A percentile compares a stretch with the other conserved stretches of the same genome.
Evolutionary conservation across 2,888 invertebrate species (phyloP).

Genomic region (Drosophila borealis): DNA sequence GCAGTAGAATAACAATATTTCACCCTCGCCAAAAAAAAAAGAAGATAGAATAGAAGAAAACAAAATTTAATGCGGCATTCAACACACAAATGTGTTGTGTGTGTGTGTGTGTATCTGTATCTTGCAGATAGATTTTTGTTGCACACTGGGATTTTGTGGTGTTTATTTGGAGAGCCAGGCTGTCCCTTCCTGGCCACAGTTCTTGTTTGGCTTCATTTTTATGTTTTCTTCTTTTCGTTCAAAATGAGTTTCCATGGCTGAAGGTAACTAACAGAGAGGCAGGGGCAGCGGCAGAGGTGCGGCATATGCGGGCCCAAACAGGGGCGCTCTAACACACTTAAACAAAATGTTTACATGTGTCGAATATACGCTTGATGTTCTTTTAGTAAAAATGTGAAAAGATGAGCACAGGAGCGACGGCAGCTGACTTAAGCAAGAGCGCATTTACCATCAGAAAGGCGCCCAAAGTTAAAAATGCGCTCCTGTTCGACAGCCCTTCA

Average conservation of each 20-base stretch:
- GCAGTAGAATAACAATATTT: conserved; percentile 54
- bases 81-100: conserved; percentile 49
- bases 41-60: neutral
- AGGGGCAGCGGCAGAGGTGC: conserved; percentile 11
- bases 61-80: conserved; percentile 41
- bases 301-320: conserved; percentile 40
- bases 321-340: conserved; percentile 28
- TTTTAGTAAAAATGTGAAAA: conserved; percentile 57
- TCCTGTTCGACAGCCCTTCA: conserved; percentile 34
- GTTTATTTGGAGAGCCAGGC: conserved; percentile 41
- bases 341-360: conserved; percentile 10
- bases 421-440: neutral
- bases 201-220: conserved; percentile 56
- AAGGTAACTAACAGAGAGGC: neutral
- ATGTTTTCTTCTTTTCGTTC: conserved; percentile 41
- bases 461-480: conserved; percentile 26
- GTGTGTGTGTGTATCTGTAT: conserved; percentile 38
- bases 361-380: conserved; percentile 25
- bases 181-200: conserved; percentile 52
- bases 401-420: conserved; percentile 30
- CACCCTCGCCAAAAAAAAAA: conserved; percentile 58
- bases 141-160: conserved; percentile 63
- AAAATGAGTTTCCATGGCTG: conserved; percentile 5
- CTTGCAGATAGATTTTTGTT: conserved; percentile 55
- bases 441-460: conserved; percentile 2